Percentiles rank a stretch among this genome's conserved stretches.
Evolutionary conservation across 2,113 vertebrate genomes (phyloP).

Genomic region (Arothron firmamentum): DNA sequence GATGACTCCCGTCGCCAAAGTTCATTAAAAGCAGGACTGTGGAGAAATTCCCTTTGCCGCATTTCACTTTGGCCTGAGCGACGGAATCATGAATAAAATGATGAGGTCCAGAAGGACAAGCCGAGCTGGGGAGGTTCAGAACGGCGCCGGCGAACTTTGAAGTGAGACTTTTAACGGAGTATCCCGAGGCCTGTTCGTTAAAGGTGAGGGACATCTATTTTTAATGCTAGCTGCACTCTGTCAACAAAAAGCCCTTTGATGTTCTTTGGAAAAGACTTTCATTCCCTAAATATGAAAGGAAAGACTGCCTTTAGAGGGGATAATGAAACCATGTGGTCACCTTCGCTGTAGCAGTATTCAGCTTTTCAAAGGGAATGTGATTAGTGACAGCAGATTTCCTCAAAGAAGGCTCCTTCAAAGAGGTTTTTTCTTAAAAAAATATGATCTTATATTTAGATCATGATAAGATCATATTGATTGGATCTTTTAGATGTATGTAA

Average conservation of each 20-base stretch:
- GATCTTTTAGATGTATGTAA: no score
- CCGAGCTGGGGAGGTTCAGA: slow-evolving; percentile 24
- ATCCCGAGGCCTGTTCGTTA: slow-evolving; percentile 57
- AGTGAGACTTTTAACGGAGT: slow-evolving; percentile 47
- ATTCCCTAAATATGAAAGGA: slow-evolving; percentile 28
- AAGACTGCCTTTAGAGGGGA: slow-evolving; percentile 14
- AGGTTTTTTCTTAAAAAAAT: no score
- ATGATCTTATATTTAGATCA: no score
- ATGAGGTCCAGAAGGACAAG: slow-evolving; percentile 38
- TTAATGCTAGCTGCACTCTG: slow-evolving; percentile 51
- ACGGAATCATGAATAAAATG: slow-evolving; percentile 32
- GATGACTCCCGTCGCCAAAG: no score
- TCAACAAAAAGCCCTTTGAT: slow-evolving; percentile 57
- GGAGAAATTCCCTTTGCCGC: slow-evolving; percentile 27
- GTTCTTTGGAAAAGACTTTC: slow-evolving; percentile 22
- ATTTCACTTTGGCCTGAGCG: slow-evolving; percentile 27
- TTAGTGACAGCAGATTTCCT: no score
- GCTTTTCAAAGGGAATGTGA: no score
- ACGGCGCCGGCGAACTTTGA: slow-evolving; percentile 45
- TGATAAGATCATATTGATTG: no score
- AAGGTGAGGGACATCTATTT: slow-evolving; percentile 60
- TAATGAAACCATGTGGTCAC: not conserved
- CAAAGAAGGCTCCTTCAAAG: no score
- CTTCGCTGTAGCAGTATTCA: no score
- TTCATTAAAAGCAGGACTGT: slow-evolving; percentile 10